Conservation (phyloP, 2,113 vertebrate genomes). For the Semicossyphus pulcher region DNA sequence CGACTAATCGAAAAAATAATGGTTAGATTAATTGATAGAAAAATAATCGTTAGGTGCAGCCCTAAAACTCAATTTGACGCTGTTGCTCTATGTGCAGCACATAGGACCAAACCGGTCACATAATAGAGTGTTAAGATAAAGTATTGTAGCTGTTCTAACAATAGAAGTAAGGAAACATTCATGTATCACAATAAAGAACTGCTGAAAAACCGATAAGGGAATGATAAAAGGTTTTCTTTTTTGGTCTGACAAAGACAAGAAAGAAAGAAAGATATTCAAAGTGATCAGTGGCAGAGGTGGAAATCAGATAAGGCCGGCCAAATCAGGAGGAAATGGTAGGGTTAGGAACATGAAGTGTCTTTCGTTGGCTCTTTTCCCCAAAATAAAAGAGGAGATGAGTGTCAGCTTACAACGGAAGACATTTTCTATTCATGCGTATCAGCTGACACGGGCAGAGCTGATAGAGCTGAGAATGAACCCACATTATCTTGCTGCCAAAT, state of each 20-base stretch:
- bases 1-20: no score
- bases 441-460: slow-evolving; percentile 9
- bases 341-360: slow-evolving; percentile 2
- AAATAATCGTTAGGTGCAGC: no score
- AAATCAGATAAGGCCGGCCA: slow-evolving; percentile 5
- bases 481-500: slow-evolving; percentile 21
- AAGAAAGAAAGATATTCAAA: neutral
- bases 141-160: neutral
- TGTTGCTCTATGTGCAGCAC: no score
- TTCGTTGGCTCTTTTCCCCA: neutral
- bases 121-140: no score
- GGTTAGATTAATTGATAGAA: no score
- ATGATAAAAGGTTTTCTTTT: neutral
- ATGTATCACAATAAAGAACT: neutral
- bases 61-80: no score
- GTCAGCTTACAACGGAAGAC: neutral
- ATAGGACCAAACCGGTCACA: no score
- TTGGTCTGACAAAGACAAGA: neutral
- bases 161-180: neutral
- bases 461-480: slow-evolving; percentile 35
- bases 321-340: neutral
- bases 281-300: slow-evolving; percentile 12
- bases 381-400: slow-evolving; percentile 3
- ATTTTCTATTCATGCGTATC: slow-evolving; percentile 12
- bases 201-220: neutral